Evolutionary conservation across 2,113 vertebrate genomes (phyloP).

Genomic region (Bagarius yarrelli): DNA sequence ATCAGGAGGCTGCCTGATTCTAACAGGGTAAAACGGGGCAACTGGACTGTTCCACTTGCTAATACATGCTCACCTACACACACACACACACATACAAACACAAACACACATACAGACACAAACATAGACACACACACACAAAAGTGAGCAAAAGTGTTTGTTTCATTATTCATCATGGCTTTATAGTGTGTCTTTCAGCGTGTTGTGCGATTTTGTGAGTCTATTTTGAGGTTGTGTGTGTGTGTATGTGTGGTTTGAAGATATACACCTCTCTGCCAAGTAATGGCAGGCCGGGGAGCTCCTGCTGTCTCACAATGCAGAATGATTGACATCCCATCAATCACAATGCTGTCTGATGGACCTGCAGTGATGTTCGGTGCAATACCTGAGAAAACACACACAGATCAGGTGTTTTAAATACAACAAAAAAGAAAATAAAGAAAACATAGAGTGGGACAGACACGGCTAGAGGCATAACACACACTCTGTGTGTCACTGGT

Average conservation of each 20-base stretch:
- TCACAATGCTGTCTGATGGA: conserved; percentile 94
- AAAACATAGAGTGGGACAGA: neutral
- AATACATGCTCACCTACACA: conserved; percentile 83
- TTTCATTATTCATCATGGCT: neutral
- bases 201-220: neutral
- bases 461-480: neutral
- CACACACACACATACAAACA: conserved; percentile 25
- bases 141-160: neutral
- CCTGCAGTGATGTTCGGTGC: conserved; percentile 96
- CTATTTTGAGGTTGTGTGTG: conserved; percentile 23
- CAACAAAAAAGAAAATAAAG: conserved; percentile 2
- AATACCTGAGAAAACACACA: conserved; percentile 75
- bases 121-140: neutral
- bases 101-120: conserved; percentile 18
- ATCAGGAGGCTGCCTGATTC: conserved; percentile 93
- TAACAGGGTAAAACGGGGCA: conserved; percentile 89
- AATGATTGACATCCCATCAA: conserved; percentile 90
- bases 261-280: conserved; percentile 91
- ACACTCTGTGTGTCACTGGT: neutral
- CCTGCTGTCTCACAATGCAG: conserved; percentile 94
- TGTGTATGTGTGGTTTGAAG: conserved; percentile 24
- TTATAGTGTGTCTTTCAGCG: neutral
- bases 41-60: conserved; percentile 92
- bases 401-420: conserved; percentile 3
- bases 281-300: conserved; percentile 91